These are phyloP conservation scores for Drosophila mojavensis DNA, from an alignment of 1,140 invertebrate species.

Conservation along the genomic window DNA sequence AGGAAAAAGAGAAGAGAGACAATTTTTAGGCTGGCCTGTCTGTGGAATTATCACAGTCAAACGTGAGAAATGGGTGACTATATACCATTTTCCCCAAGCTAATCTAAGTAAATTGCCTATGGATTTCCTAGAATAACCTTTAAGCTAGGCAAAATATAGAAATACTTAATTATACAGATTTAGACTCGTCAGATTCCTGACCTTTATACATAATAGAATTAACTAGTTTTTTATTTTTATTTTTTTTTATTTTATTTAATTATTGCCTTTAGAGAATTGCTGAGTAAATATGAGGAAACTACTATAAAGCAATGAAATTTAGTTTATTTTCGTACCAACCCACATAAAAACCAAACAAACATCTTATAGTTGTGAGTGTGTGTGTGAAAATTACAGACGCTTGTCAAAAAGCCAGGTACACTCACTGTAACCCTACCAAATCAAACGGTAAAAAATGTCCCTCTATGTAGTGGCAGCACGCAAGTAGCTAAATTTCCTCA, in stretches of 20 bases:
- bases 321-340: constrained; percentile 19
- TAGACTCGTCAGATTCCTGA: too few relatives aligned
- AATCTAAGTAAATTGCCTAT: too few relatives aligned
- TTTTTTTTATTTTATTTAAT: too few relatives aligned
- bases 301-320: background rate
- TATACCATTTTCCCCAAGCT: background rate
- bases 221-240: too few relatives aligned
- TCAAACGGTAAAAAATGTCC: constrained; percentile 43
- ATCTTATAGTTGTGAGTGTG: background rate
- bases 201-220: too few relatives aligned
- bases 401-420: too few relatives aligned
- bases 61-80: background rate
- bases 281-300: constrained; percentile 1
- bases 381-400: background rate
- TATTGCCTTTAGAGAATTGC: too few relatives aligned
- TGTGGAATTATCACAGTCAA: background rate
- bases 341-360: constrained; percentile 19
- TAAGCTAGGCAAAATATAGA: background rate
- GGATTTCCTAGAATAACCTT: too few relatives aligned
- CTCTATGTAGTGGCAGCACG: constrained; percentile 51
- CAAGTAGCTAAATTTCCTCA: constrained; percentile 19
- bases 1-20: too few relatives aligned
- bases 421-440: background rate
- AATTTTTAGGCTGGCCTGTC: too few relatives aligned
- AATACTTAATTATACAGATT: background rate